A percentile compares a stretch with the other conserved stretches of the same genome.
phyloP scores from a whole-genome alignment of 1,140 invertebrate genomes.

The Piezodorus guildinii region DNA sequence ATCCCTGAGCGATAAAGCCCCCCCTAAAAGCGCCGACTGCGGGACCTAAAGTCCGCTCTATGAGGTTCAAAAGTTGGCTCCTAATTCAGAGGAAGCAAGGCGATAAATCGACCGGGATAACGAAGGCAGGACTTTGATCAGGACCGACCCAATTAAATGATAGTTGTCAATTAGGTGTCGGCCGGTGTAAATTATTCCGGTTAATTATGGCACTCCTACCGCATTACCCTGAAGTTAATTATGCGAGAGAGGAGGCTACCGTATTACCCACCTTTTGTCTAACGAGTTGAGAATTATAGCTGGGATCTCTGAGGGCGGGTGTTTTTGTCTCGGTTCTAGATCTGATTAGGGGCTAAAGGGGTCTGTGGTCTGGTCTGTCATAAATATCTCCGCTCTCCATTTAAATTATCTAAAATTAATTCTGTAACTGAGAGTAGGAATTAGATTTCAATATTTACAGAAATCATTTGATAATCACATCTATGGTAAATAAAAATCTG shows the following conservation, averaged over 20 bases:
- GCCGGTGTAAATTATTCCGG: neutral
- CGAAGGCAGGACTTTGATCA: neutral
- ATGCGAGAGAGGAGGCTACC: neutral
- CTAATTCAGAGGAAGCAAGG: neutral
- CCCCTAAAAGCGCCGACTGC: too few species aligned
- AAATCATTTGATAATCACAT: too few species aligned
- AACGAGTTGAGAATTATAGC: neutral
- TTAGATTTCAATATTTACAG: too few species aligned
- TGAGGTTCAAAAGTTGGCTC: neutral
- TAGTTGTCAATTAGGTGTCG: constrained; percentile 21
- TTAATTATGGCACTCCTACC: constrained; percentile 16
- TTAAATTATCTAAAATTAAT: too few species aligned
- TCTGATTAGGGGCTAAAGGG: too few species aligned
- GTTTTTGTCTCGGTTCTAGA: neutral
- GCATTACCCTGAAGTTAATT: neutral
- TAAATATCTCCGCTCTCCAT: too few species aligned
- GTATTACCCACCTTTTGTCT: neutral
- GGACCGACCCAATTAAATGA: constrained; percentile 10
- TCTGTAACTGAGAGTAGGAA: too few species aligned
- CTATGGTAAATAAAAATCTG: too few species aligned
- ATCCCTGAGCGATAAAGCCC: too few species aligned
- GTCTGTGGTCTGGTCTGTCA: too few species aligned
- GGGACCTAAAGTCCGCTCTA: too few species aligned
- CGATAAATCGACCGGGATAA: neutral
- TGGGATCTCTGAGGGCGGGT: neutral